Percentiles rank a stretch among this genome's conserved stretches.
Evolutionary conservation across 1,140 invertebrate genomes (phyloP).

Genomic region (Leptonema lineaticorne): DNA sequence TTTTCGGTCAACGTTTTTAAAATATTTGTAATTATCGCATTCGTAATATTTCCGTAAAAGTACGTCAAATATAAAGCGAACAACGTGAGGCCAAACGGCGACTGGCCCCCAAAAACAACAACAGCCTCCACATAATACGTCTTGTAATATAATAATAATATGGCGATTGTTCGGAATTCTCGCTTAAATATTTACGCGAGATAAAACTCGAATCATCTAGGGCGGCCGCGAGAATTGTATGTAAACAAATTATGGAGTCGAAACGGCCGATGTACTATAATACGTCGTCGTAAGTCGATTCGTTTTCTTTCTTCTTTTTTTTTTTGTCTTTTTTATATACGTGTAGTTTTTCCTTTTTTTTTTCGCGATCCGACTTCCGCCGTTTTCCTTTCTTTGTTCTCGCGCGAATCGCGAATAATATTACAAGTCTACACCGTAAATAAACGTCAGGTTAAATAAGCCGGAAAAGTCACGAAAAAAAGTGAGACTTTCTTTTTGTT

Average conservation of each 20-base stretch:
- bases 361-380: no score
- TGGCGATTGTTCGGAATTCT: background rate
- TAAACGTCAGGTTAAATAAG: background rate
- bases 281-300: background rate
- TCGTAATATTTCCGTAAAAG: background rate
- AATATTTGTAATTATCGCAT: no score
- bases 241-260: conserved; percentile 15
- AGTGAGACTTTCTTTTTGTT: no score
- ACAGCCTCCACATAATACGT: background rate
- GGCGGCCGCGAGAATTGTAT: conserved; percentile 9
- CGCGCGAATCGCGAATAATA: background rate
- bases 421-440: background rate
- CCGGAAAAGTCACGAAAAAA: background rate
- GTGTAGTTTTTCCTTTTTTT: no score
- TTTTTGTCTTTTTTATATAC: background rate
- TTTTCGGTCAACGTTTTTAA: no score
- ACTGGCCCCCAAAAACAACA: no score
- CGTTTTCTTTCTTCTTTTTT: background rate
- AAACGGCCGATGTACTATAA: background rate
- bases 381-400: no score
- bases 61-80: background rate
- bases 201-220: conserved; percentile 9
- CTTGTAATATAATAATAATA: background rate
- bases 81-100: background rate
- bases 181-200: conserved; percentile 18